Percentiles rank a stretch among this genome's conserved stretches.
phyloP scores from a whole-genome alignment of 2,113 vertebrate species.

The Rutilus rutilus region DNA sequence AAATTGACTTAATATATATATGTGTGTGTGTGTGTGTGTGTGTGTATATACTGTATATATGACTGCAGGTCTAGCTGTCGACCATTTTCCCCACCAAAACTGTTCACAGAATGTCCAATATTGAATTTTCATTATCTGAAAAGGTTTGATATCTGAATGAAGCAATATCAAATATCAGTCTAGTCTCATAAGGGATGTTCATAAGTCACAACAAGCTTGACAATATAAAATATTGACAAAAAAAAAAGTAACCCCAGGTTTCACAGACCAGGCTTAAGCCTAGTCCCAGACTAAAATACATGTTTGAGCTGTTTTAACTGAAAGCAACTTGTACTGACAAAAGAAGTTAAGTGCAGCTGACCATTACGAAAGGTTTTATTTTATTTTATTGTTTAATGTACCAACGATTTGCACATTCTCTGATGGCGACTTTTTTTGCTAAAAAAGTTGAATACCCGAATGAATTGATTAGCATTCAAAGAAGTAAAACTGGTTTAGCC shows the following conservation, averaged over 20 bases:
- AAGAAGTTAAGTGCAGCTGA: neutral
- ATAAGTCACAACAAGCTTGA: too few species aligned
- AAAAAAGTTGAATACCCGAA: neutral
- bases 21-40: too few species aligned
- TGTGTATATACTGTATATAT: too few species aligned
- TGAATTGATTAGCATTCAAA: neutral
- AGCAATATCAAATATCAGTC: neutral
- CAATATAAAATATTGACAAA: too few species aligned
- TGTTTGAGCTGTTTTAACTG: too few species aligned
- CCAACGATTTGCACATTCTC: neutral
- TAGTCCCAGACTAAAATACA: too few species aligned
- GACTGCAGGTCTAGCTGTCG: neutral
- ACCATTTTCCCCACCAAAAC: neutral
- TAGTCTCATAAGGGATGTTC: neutral
- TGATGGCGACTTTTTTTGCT: neutral
- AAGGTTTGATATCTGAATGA: neutral
- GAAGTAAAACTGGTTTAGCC: neutral
- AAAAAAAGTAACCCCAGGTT: too few species aligned
- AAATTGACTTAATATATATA: neutral
- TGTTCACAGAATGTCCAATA: neutral
- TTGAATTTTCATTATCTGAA: neutral
- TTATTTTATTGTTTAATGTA: neutral
- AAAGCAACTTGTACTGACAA: too few species aligned
- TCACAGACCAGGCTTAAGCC: too few species aligned
- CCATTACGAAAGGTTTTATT: neutral